phyloP scores from a whole-genome alignment of 1,140 invertebrate genomes.

The Zaprionus ghesquierei region DNA sequence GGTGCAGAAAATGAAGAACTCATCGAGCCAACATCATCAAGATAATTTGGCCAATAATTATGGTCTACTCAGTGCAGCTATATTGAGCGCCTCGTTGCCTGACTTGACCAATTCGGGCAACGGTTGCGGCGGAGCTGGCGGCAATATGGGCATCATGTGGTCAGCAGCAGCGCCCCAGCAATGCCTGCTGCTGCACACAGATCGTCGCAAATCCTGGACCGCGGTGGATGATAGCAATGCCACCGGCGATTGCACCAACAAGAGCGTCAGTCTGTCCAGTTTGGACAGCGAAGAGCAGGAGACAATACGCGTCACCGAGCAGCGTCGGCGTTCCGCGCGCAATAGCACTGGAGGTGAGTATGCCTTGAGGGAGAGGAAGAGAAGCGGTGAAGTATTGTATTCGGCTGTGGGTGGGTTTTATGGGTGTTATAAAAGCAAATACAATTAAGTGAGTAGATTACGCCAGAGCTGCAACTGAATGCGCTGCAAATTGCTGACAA shows the following conservation, averaged over 20 bases:
- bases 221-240: slow-evolving; percentile 87
- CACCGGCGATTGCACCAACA: slow-evolving; percentile 74
- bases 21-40: slow-evolving; percentile 59
- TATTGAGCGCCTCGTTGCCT: slow-evolving; percentile 84
- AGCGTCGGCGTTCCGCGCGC: slow-evolving; percentile 83
- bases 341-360: slow-evolving; percentile 83
- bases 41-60: slow-evolving; percentile 54
- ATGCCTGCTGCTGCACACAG: slow-evolving; percentile 83
- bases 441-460: slow-evolving; percentile 5
- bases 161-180: slow-evolving; percentile 68
- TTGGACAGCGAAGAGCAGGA: slow-evolving; percentile 85
- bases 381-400: neutral
- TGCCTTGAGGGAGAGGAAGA: neutral
- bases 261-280: slow-evolving; percentile 84
- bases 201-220: slow-evolving; percentile 91
- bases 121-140: slow-evolving; percentile 21
- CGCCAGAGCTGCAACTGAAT: slow-evolving; percentile 6
- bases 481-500: neutral
- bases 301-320: slow-evolving; percentile 77
- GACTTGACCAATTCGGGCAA: slow-evolving; percentile 59
- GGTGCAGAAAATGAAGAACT: slow-evolving; percentile 82
- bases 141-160: slow-evolving; percentile 55
- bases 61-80: slow-evolving; percentile 59
- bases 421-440: slow-evolving; percentile 17
- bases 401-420: slow-evolving; percentile 15